phyloP scores from a whole-genome alignment of 2,113 vertebrate species.

The Geococcyx californianus region DNA sequence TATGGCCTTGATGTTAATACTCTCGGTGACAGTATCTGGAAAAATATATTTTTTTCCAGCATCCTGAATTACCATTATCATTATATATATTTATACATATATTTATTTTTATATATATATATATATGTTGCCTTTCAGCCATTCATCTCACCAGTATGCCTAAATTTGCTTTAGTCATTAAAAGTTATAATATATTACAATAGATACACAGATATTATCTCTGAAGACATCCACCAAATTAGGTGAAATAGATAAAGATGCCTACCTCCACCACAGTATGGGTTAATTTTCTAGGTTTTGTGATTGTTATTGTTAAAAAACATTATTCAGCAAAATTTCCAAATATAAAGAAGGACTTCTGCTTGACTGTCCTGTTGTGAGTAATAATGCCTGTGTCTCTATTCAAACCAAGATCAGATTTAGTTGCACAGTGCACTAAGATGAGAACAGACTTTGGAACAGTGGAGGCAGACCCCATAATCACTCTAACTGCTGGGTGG shows the following conservation, averaged over 20 bases:
- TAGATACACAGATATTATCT: background rate
- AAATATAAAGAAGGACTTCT: background rate
- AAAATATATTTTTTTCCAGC: background rate
- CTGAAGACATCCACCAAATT: background rate
- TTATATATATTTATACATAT: background rate
- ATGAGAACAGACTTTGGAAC: background rate
- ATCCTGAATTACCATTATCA: background rate
- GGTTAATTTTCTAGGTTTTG: background rate
- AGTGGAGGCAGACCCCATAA: background rate
- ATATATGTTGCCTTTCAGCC: background rate
- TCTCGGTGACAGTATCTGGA: background rate
- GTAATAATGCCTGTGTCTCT: background rate
- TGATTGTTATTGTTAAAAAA: background rate
- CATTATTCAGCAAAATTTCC: background rate
- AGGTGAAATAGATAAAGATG: background rate
- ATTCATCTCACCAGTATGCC: background rate
- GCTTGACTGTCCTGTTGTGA: background rate
- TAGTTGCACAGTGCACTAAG: background rate
- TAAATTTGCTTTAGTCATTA: background rate
- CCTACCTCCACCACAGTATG: background rate
- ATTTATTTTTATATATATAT: no score
- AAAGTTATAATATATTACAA: background rate
- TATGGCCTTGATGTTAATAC: background rate
- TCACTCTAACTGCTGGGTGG: background rate
- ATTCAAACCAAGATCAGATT: background rate